Evolutionary conservation across 2,888 invertebrate species (phyloP), one percentile per base, ranked within the genome.

Genomic region (Amphipyra berbera): DNA sequence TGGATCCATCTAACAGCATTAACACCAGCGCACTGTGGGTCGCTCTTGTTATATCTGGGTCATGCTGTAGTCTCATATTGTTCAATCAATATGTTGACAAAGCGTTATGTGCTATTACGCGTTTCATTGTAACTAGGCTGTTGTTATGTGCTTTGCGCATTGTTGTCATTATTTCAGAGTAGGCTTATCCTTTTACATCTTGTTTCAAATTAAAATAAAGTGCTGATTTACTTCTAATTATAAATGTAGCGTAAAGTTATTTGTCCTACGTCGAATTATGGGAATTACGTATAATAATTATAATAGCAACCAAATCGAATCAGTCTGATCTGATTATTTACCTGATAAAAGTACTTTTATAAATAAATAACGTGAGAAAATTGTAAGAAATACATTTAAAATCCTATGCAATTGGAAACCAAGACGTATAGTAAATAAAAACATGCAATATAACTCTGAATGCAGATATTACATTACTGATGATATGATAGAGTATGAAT

Each of bases 21-120:
- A 88, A 79, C 83, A 81, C 79, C 82, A 82, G 82, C 82, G 84
- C 80, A 83, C 84, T 83, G 79, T 81, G 85, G 89, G 87, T 88
- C 90, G 88, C 81, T 84, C 81, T 84, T 81, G 81, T 80, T 81
- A 83, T 82, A 92, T 88, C 84, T 92, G 85, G 93, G 92, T 90
- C 92, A 89, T 76, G 77, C 84, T 82, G 84, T 82, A 85, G 81
- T 69, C 84, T 78, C 74, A 68, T 73, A 82, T 88, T 88, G 86
- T 88, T 79, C 73, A 91, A 89, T 90, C 88, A 85, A 90, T 89
- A 88, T 84, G 79, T 79, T 80, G 66, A 80, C 80, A 80, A 78
- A 73, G 64, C 61, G 49, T 76, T 53, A 67, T 55, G 50, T 64
- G 53, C 57, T 54, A 55, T 64, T 57, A 46, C 61, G 42, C 55